phyloP scores from a whole-genome alignment of 2,113 vertebrate genomes.

The Cavia porcellus region DNA sequence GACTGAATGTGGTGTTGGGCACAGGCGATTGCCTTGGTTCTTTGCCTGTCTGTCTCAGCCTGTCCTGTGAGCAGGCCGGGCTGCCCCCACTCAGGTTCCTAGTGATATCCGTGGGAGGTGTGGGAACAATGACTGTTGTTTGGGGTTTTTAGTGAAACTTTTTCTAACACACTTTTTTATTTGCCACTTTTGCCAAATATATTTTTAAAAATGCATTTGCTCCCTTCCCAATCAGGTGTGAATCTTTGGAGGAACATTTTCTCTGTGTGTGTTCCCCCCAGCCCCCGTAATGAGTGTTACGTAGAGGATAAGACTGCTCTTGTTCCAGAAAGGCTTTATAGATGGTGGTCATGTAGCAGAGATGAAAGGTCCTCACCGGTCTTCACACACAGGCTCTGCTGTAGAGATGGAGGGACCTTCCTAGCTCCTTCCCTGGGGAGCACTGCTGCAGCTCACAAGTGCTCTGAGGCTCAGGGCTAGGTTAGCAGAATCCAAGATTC shows the following conservation, averaged over 20 bases:
- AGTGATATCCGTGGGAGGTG: not conserved
- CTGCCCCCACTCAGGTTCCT: not conserved
- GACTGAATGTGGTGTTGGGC: not conserved
- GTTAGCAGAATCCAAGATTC: not conserved
- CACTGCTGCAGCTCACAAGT: not conserved
- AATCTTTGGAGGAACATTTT: not conserved
- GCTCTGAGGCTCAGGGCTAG: not conserved
- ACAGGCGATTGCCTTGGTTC: not conserved
- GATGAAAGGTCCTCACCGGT: too few species aligned
- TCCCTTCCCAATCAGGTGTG: not conserved
- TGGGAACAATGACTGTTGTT: not conserved
- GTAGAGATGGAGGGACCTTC: rapidly evolving
- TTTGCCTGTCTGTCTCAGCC: not conserved
- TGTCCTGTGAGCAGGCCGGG: not conserved
- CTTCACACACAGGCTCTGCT: not conserved
- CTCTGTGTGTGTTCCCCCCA: not conserved
- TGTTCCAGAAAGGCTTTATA: not conserved
- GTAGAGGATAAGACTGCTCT: too few species aligned
- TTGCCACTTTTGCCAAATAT: not conserved
- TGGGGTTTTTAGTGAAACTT: not conserved
- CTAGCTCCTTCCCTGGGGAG: rapidly evolving
- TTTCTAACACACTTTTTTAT: not conserved
- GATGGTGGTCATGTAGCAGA: rapidly evolving
- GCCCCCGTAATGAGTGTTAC: rapidly evolving
- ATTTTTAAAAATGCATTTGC: not conserved